Base-by-base conservation (phyloP, 2,888 invertebrate species). In the Oligia fasciuncula region DNA sequence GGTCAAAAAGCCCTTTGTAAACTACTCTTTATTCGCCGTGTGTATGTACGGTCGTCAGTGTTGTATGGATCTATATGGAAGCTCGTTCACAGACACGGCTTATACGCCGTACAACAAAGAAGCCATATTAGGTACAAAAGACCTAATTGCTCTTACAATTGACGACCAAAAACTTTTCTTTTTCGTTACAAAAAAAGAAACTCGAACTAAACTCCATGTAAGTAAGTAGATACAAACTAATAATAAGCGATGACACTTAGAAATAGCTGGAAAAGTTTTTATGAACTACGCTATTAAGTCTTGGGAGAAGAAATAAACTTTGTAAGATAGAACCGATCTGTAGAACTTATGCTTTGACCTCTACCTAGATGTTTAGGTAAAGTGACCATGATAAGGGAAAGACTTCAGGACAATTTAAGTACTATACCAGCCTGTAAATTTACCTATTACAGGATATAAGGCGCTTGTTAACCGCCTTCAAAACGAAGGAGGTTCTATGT, bases 271-370 rank as follows among this genome's bases (percentile, higher is more conserved):
- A 14, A 29, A 78, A 85, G 69, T 83, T 80, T 85, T 79, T 73
- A 66, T 63, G 60, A 84, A 88, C 74, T 62, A 74, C 63, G 62
- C 69, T 75, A 73, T 86, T 82, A 81, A 75, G 83, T 82, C 70
- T 68, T 35, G 66, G n/a, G 73, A 85, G 46, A 19, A 29, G 2
- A 62, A 74, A 74, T 73, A 77, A 87, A 87, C 69, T 85, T 81
- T 43, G 17, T 60, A 11, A 62, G 63, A 79, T 40, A 57, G 65
- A 60, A 4, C 43, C 11, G 71, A 66, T 66, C 75, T 76, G 65
- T 40, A 43, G 49, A 75, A 77, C 70, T 79, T 73, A 49, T n/a
- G 40, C 54, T 51, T 57, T 78, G 83, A 83, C 78, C 75, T 85
- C 82, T 78, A 71, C 67, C 67, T 29, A 70, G 46, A 77, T 29